Conservation (phyloP, 2,888 invertebrate genomes). For the Drosophila nr. perissopoda region DNA sequence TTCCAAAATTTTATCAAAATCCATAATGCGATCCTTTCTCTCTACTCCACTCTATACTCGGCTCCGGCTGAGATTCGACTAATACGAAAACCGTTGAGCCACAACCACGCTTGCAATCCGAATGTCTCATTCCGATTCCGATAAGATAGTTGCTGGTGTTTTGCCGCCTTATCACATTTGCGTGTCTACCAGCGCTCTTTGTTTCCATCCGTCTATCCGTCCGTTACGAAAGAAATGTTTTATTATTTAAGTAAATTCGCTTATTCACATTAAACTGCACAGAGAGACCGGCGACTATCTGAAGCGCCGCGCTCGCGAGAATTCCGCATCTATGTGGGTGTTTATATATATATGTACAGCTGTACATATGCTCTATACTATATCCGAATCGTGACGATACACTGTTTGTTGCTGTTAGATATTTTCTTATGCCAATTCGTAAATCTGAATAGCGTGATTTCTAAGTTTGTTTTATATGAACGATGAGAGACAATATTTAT, state of each 20-base stretch:
- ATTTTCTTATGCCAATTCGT: background rate
- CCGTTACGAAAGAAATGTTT: slow-evolving; percentile 57
- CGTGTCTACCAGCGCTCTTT: slow-evolving; percentile 36
- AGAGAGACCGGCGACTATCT: slow-evolving; percentile 50
- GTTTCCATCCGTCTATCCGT: slow-evolving; percentile 43
- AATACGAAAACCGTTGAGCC: slow-evolving; percentile 47
- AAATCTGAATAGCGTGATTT: background rate
- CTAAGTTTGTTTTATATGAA: background rate
- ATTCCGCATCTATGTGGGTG: background rate
- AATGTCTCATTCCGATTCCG: slow-evolving; percentile 35
- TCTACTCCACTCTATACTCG: background rate
- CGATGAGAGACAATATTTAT: background rate
- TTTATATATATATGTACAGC: background rate
- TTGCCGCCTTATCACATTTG: slow-evolving; percentile 50
- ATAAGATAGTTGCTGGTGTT: slow-evolving; percentile 64
- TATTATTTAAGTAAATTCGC: slow-evolving; percentile 72
- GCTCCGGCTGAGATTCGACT: slow-evolving; percentile 63
- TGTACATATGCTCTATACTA: background rate
- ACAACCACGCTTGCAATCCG: slow-evolving; percentile 9
- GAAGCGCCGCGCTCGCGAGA: slow-evolving; percentile 23
- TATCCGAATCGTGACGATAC: background rate
- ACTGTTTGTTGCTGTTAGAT: background rate
- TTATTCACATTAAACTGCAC: slow-evolving; percentile 63
- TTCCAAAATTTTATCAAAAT: slow-evolving; percentile 86
- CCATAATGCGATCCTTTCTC: slow-evolving; percentile 64